A percentile compares a stretch with the other conserved stretches of the same genome.
Evolutionary conservation across 2,797 vertebrate genomes (phyloP).

Genomic region (Ficedula albicollis): DNA sequence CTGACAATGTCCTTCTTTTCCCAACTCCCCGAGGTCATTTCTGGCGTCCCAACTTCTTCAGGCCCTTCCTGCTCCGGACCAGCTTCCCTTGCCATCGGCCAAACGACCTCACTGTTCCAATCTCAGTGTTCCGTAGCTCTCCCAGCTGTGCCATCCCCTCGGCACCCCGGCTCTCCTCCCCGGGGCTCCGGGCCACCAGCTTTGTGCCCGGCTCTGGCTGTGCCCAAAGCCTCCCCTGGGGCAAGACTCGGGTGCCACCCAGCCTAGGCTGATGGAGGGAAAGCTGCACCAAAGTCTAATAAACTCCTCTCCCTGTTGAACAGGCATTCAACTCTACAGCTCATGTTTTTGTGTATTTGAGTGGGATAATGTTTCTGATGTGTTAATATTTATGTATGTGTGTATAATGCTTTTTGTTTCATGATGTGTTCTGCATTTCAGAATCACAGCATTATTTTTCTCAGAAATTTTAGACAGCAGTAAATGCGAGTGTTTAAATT

Average conservation of each 20-base stretch:
- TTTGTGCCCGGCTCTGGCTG: neutral
- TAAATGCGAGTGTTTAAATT: neutral
- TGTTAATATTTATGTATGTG: neutral
- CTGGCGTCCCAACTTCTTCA: neutral
- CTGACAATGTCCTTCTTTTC: neutral
- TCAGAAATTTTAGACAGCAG: neutral
- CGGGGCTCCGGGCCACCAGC: neutral
- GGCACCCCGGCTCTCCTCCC: no score
- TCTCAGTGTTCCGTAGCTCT: rapidly evolving
- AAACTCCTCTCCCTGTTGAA: neutral
- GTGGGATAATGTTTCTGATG: neutral
- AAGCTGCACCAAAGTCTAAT: neutral
- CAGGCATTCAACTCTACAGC: neutral
- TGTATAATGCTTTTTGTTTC: neutral
- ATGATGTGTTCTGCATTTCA: neutral
- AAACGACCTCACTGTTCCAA: no score
- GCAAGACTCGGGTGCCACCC: neutral
- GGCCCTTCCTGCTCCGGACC: neutral
- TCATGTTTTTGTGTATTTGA: neutral
- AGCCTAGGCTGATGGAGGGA: neutral
- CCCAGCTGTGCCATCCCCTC: rapidly evolving
- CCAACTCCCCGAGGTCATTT: neutral
- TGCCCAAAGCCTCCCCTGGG: no score
- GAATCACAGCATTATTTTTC: neutral
- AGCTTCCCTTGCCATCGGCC: rapidly evolving